Conservation (phyloP, 1,140 invertebrate genomes). For the Chironomus striatipennis region DNA sequence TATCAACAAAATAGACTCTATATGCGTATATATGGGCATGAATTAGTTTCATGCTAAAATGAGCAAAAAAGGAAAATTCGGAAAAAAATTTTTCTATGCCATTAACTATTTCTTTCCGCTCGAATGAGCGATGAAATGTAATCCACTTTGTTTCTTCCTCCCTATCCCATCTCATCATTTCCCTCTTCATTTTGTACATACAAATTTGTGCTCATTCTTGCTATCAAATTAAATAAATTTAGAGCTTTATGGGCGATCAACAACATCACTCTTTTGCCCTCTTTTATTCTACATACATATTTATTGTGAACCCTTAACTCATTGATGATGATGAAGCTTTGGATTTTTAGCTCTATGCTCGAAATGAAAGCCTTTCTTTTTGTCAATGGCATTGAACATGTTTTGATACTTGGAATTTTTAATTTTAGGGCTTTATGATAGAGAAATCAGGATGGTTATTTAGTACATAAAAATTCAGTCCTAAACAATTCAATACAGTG, state of each 20-base stretch:
- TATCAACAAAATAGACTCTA: slow-evolving; percentile 2
- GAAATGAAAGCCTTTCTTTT: too few species aligned
- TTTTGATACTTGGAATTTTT: too few species aligned
- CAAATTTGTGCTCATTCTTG: background rate
- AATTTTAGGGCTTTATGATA: too few species aligned
- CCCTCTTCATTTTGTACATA: background rate
- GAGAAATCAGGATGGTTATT: too few species aligned
- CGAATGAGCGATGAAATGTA: slow-evolving; percentile 12
- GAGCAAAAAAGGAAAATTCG: background rate
- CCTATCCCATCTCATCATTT: background rate
- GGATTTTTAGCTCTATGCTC: too few species aligned
- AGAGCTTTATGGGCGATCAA: background rate
- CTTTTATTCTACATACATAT: background rate
- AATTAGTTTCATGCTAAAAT: slow-evolving; percentile 5
- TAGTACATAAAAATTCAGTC: too few species aligned
- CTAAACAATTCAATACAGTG: too few species aligned
- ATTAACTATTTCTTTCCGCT: slow-evolving; percentile 12
- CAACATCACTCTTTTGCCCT: background rate
- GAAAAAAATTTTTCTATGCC: slow-evolving; percentile 13
- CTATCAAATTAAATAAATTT: slow-evolving; percentile 15
- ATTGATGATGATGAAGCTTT: slow-evolving; percentile 1
- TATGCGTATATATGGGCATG: background rate
- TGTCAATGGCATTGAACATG: too few species aligned
- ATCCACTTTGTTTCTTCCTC: slow-evolving; percentile 7
- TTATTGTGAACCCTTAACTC: too few species aligned